Conservation (phyloP, 1,140 invertebrate genomes). For the Heliothis virescens region DNA sequence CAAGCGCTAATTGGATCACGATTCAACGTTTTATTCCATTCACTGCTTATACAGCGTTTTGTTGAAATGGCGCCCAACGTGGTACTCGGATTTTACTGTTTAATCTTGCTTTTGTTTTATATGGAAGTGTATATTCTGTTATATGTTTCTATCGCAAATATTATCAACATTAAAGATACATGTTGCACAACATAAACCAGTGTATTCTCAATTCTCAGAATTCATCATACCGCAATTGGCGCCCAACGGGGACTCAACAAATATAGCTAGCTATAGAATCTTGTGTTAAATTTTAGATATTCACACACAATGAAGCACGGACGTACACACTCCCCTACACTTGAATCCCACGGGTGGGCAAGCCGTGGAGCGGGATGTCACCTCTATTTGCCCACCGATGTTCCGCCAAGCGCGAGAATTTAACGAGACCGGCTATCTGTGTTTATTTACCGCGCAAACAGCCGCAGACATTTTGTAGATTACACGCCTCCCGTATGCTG, state of each 20-base stretch:
- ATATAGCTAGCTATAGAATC: not conserved
- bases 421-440: conserved; percentile 64
- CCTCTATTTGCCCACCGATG: conserved; percentile 47
- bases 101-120: no score
- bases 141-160: no score
- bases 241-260: conserved; percentile 55
- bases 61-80: conserved; percentile 20
- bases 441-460: conserved; percentile 64
- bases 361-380: conserved; percentile 43
- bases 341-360: conserved; percentile 41
- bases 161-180: no score
- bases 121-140: no score
- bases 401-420: conserved; percentile 66
- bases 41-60: conserved; percentile 14
- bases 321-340: conserved; percentile 19
- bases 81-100: conserved; percentile 3
- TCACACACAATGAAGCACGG: conserved; percentile 1
- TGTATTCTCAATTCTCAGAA: not conserved
- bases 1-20: conserved; percentile 73
- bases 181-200: not conserved
- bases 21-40: conserved; percentile 46
- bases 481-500: conserved; percentile 53
- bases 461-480: conserved; percentile 68
- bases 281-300: not conserved
- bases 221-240: conserved; percentile 42